Conservation (phyloP, 2,797 vertebrate species). For the Odontamblyopus rebecca region DNA sequence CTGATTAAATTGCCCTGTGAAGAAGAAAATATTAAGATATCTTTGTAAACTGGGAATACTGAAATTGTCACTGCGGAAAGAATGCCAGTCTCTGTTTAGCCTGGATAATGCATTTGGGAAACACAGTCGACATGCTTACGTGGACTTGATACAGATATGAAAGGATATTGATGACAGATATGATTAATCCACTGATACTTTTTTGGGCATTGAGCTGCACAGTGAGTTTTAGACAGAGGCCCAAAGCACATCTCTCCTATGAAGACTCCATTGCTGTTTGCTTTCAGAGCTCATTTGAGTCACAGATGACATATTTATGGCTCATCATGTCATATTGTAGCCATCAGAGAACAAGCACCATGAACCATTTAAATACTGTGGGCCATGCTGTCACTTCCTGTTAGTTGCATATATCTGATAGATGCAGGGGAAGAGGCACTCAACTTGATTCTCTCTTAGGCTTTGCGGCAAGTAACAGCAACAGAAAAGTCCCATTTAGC, state of each 20-base stretch:
- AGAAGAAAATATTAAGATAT: slow-evolving; percentile 23
- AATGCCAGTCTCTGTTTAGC: slow-evolving; percentile 20
- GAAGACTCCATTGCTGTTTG: slow-evolving; percentile 62
- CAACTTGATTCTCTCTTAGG: slow-evolving; percentile 57
- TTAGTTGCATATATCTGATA: slow-evolving; percentile 71
- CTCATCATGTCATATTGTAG: slow-evolving; percentile 73
- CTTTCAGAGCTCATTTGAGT: slow-evolving; percentile 74
- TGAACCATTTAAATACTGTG: slow-evolving; percentile 77
- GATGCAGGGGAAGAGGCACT: slow-evolving; percentile 67
- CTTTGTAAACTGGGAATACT: slow-evolving; percentile 26
- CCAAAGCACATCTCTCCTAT: slow-evolving; percentile 58
- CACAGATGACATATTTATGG: slow-evolving; percentile 77
- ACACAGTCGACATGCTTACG: slow-evolving; percentile 18
- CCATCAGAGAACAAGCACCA: slow-evolving; percentile 72
- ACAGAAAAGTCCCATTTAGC: slow-evolving; percentile 43
- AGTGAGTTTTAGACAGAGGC: slow-evolving; percentile 59
- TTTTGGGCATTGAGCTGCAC: slow-evolving; percentile 50
- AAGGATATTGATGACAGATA: slow-evolving; percentile 71
- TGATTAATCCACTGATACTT: slow-evolving; percentile 68
- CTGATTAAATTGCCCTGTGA: slow-evolving; percentile 2
- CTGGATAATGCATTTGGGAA: slow-evolving; percentile 25
- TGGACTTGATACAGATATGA: slow-evolving; percentile 62
- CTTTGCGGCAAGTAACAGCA: slow-evolving; percentile 30
- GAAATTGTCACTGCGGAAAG: slow-evolving; percentile 25
- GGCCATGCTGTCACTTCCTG: slow-evolving; percentile 74